These are phyloP conservation scores for Muscidifurax raptorellus DNA, from an alignment of 1,140 invertebrate genomes.

Conservation along the genomic window DNA sequence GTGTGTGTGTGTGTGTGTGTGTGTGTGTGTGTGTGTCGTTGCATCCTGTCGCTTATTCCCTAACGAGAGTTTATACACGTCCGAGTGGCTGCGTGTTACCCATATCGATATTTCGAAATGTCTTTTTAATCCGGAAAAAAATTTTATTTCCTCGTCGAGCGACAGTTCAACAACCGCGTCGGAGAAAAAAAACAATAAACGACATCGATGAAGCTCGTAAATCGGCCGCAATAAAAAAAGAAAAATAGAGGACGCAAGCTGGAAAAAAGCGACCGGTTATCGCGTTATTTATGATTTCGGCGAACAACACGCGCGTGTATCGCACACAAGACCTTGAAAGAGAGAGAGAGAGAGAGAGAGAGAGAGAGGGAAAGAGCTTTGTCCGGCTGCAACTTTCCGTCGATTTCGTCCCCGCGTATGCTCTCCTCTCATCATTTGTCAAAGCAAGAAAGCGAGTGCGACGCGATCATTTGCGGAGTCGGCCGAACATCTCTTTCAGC, in stretches of 20 bases:
- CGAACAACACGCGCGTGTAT: constrained; percentile 2
- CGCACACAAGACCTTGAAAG: neutral
- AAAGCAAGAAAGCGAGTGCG: constrained; percentile 17
- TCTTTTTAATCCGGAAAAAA: neutral
- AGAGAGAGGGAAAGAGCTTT: no score
- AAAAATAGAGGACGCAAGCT: constrained; percentile 11
- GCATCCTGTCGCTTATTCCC: neutral
- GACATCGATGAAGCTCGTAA: no score
- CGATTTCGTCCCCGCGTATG: neutral
- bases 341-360: no score
- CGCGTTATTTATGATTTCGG: constrained; percentile 37
- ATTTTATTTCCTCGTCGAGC: no score
- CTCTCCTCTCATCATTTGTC: constrained; percentile 43
- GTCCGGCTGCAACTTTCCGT: constrained; percentile 12
- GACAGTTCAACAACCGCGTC: neutral
- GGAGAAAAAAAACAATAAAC: neutral
- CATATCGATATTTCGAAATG: neutral
- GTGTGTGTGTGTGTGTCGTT: neutral
- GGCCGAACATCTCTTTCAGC: constrained; percentile 38
- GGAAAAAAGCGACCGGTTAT: constrained; percentile 10
- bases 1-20: no score
- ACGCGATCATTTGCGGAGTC: constrained; percentile 48
- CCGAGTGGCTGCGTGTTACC: neutral
- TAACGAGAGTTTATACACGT: neutral
- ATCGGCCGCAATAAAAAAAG: neutral